These are phyloP conservation scores for Craseonycteris thonglongyai DNA, from an alignment of 2,113 vertebrate genomes.

Conservation along the genomic window DNA sequence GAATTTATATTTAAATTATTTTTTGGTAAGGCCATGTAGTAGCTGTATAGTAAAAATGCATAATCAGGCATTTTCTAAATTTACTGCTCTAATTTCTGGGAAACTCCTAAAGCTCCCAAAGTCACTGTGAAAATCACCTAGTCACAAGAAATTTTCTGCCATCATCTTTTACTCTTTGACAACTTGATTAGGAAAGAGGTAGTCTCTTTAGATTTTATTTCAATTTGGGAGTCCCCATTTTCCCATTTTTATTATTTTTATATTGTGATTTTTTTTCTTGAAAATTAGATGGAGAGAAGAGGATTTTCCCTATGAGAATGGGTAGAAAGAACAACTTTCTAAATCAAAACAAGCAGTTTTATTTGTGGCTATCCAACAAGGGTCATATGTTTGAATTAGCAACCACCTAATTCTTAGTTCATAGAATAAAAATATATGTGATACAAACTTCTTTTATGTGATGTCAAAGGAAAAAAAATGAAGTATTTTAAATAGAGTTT, in stretches of 20 bases:
- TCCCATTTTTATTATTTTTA: neutral
- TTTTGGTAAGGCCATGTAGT: neutral
- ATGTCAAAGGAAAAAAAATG: neutral
- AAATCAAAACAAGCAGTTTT: neutral
- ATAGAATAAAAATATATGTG: neutral
- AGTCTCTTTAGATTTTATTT: slow-evolving; percentile 17
- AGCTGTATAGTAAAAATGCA: neutral
- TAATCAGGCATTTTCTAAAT: neutral
- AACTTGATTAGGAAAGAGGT: neutral
- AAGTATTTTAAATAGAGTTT: no score
- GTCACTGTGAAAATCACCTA: neutral
- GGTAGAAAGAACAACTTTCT: neutral
- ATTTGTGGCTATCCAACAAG: neutral
- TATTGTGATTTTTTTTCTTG: neutral
- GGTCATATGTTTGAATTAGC: neutral
- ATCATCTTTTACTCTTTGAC: neutral
- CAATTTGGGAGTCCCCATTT: neutral
- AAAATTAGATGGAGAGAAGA: neutral
- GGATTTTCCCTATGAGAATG: neutral
- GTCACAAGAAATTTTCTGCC: neutral
- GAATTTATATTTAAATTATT: neutral
- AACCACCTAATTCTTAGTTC: neutral
- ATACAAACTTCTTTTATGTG: neutral
- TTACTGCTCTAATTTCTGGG: slow-evolving; percentile 1
- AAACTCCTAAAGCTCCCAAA: neutral